phyloP scores from a whole-genome alignment of 1,140 invertebrate species.

The Helicoverpa armigera region DNA sequence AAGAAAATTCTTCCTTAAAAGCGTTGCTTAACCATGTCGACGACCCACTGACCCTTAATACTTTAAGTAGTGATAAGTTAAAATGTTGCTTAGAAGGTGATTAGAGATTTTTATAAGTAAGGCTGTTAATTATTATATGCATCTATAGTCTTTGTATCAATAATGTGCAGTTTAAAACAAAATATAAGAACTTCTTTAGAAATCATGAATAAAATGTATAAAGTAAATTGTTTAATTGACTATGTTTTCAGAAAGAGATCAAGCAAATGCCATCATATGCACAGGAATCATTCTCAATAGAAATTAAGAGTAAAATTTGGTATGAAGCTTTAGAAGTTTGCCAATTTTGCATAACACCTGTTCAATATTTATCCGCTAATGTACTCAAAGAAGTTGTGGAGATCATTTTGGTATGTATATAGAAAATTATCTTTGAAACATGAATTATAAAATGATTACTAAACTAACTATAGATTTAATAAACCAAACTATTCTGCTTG shows the following conservation, averaged over 20 bases:
- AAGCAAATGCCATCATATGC: constrained; percentile 64
- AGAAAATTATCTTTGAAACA: constrained; percentile 24
- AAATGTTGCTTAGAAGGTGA: no score
- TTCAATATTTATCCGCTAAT: constrained; percentile 72
- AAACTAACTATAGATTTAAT: no score
- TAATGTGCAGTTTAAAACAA: not conserved
- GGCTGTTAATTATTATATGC: no score
- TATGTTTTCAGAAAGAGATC: constrained; percentile 55
- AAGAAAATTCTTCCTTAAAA: no score
- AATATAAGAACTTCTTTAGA: not conserved
- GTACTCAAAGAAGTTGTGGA: constrained; percentile 74
- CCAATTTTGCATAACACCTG: constrained; percentile 64
- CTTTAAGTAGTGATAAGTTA: no score
- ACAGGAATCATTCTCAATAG: constrained; percentile 73
- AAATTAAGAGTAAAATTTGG: constrained; percentile 75
- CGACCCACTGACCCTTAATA: no score
- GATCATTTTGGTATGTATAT: constrained; percentile 79
- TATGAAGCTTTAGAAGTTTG: constrained; percentile 78
- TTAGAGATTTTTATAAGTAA: no score
- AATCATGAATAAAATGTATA: no score
- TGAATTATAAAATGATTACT: no score
- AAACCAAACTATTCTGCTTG: no score
- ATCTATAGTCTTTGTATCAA: not conserved
- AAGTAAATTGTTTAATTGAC: not conserved
- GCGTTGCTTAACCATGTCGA: no score